phyloP scores from a whole-genome alignment of 1,140 invertebrate genomes.

The Lucilia sericata region DNA sequence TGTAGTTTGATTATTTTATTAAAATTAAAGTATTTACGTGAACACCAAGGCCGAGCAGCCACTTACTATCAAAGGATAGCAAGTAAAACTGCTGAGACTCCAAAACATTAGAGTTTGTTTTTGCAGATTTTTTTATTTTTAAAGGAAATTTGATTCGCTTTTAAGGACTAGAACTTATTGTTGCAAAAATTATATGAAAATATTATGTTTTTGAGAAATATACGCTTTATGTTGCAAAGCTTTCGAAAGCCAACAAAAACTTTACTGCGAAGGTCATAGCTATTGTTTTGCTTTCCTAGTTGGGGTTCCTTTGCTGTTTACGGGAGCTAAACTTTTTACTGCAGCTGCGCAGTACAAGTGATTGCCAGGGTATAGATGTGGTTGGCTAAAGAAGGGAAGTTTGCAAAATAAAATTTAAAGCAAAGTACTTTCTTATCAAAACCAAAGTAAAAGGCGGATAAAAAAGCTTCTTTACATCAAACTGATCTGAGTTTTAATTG shows the following conservation, averaged over 20 bases:
- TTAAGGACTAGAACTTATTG: conserved; percentile 7
- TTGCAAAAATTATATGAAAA: neutral
- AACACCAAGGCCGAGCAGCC: conserved; percentile 61
- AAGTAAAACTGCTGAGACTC: conserved; percentile 64
- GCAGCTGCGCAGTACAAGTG: neutral
- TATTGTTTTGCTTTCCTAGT: conserved; percentile 1
- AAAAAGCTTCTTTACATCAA: too few species aligned
- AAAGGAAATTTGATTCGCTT: too few species aligned
- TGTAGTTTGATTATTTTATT: neutral
- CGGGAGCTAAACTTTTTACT: neutral
- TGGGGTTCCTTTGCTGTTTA: neutral
- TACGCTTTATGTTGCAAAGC: neutral
- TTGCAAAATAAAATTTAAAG: neutral
- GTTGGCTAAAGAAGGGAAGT: neutral
- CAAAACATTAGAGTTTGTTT: conserved; percentile 56
- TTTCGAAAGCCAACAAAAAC: neutral
- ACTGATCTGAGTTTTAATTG: too few species aligned
- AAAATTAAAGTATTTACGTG: conserved; percentile 55
- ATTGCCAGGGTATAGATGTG: neutral
- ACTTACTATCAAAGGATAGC: conserved; percentile 65
- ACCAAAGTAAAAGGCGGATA: too few species aligned
- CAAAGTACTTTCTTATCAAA: too few species aligned
- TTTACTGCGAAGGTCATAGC: conserved; percentile 41
- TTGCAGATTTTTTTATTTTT: neutral
- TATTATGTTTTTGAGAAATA: conserved; percentile 22